Evolutionary conservation across 2,888 invertebrate species (phyloP).

Genomic region (Tineola bisselliella): DNA sequence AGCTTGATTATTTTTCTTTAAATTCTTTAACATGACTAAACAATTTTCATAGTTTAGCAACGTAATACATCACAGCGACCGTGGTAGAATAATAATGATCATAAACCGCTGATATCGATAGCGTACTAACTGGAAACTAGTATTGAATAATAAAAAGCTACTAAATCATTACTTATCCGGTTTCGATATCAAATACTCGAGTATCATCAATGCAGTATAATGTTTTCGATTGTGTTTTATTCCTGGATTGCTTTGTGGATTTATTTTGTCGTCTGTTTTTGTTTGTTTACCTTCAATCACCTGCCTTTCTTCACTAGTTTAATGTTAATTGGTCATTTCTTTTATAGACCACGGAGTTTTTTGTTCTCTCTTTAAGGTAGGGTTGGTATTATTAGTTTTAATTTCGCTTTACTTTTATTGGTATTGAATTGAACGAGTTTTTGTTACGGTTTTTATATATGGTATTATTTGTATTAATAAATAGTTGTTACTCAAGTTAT

Average conservation of each 20-base stretch:
- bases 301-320: background rate
- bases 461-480: too few species aligned
- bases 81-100: too few species aligned
- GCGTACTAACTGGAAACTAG: too few species aligned
- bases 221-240: slow-evolving; percentile 4
- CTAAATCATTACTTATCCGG: background rate
- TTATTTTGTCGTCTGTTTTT: slow-evolving; percentile 2
- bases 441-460: background rate
- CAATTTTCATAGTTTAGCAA: too few species aligned
- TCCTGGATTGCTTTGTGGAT: slow-evolving; percentile 1
- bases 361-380: background rate
- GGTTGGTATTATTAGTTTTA: background rate
- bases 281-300: background rate
- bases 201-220: background rate
- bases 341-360: background rate
- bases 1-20: too few species aligned
- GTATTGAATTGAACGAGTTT: background rate
- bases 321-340: slow-evolving; percentile 8
- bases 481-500: too few species aligned
- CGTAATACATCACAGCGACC: too few species aligned
- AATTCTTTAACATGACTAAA: too few species aligned
- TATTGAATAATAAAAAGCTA: background rate
- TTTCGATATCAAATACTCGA: background rate
- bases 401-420: background rate
- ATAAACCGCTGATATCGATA: too few species aligned